Evolutionary conservation across 53 echinoderm and acorn worm species (phyloP), one percentile per base, ranked within the genome.

Genomic region (Holothuria scabra): DNA sequence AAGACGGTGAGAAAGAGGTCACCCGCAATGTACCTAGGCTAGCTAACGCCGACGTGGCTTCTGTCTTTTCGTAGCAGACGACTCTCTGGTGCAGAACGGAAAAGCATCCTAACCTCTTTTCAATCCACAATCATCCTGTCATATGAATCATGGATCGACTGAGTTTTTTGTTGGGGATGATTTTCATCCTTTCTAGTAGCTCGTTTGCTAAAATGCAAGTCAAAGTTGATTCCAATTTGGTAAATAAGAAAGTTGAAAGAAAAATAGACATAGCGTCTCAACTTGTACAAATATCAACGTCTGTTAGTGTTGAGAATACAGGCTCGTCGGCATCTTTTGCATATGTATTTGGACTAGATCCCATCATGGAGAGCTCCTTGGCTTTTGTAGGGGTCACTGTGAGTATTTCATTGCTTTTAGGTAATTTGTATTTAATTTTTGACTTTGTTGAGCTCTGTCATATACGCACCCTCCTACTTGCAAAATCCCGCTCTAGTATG

Each of bases 231-330:
- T 28, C 88, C 22, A 87, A 89, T 90, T 90, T 97, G 80, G 85
- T 90, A 58, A 97, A 93, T 87, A 80, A 81, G 25, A 92, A 94
- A 59, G 94, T 93, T 63, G 94, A 94, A 71, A 94, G 97, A 63
- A 92, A 88, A 82, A 80, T 97, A 11, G 97, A 97, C 80, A 21
- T 97, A 9, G 86, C 87, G 24, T 94, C 97, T 37, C 97, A 97
- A 75, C 92, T 97, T 79, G 92, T 94, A 33, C 94, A 97, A 85
- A 84, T 93, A 35, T 84, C 83, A 28, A 74, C 90, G 9, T 55
- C 76, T 9, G 76, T 96, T 23, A 91, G 90, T n/a, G 68, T 96
- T 19, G 92, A 91, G 44, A 96, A 96, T 60, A 78, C 65, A 5
- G 97, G 97, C 25, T 74, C 83, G 41, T 85, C 90, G 9, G 84